Evolutionary conservation across 2,113 vertebrate genomes (phyloP).

Genomic region (Menura novaehollandiae): DNA sequence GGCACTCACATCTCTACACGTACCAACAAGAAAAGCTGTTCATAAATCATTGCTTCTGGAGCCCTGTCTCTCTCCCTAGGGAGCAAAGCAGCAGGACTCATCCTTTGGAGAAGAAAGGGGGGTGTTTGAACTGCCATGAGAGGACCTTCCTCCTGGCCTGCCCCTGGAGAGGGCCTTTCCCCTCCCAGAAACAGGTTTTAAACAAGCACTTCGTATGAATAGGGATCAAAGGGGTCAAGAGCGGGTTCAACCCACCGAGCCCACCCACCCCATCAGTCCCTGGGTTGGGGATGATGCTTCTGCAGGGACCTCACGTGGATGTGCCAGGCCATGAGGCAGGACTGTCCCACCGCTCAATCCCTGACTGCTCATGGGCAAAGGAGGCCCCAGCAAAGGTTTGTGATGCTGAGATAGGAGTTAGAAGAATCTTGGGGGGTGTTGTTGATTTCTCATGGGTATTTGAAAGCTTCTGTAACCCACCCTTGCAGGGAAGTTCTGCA

Average conservation of each 20-base stretch:
- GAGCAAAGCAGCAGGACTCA: background rate
- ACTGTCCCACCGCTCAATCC: background rate
- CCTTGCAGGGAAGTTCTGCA: background rate
- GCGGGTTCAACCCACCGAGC: background rate
- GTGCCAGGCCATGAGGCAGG: background rate
- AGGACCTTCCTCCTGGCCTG: background rate
- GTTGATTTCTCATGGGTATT: accelerated
- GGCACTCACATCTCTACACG: accelerated
- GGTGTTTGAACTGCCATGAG: background rate
- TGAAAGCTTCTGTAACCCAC: background rate
- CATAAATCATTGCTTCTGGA: background rate
- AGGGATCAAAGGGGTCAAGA: background rate
- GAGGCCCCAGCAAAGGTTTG: background rate
- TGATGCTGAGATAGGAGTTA: background rate
- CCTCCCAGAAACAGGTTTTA: background rate
- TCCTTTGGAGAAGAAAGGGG: background rate
- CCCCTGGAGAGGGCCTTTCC: accelerated
- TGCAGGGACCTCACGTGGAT: background rate
- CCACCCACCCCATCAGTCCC: no score
- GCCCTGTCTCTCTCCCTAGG: background rate
- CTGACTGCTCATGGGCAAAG: background rate
- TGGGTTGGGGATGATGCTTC: background rate
- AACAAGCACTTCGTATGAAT: background rate
- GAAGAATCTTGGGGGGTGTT: background rate
- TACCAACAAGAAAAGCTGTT: background rate